Percentiles rank a stretch among this genome's conserved stretches.
Evolutionary conservation across 2,888 invertebrate genomes (phyloP).

Genomic region (Mactromeris polynyma): DNA sequence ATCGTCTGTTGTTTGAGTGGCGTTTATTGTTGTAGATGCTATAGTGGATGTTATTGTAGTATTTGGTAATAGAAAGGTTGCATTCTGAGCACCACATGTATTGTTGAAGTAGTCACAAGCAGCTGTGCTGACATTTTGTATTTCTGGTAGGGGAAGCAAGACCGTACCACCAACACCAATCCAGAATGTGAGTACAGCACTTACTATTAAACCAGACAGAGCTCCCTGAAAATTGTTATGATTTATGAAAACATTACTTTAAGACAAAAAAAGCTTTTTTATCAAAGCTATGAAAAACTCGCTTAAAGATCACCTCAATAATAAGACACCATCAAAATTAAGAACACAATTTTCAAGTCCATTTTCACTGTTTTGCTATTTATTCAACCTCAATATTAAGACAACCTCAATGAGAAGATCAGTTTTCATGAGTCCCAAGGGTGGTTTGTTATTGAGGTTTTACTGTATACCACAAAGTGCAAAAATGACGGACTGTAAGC

Average conservation of each 20-base stretch:
- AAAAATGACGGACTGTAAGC: no score
- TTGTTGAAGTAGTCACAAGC: conserved; percentile 66
- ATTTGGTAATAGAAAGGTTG: not conserved
- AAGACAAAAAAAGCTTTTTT: not conserved
- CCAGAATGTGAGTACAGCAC: conserved; percentile 79
- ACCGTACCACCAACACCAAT: conserved; percentile 80
- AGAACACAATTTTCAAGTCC: no score
- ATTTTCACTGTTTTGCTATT: no score
- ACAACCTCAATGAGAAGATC: no score
- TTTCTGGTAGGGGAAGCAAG: conserved; percentile 67
- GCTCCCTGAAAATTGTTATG: conserved; percentile 70
- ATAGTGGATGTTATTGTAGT: conserved; percentile 14
- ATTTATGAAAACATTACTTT: no score
- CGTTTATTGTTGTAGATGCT: not conserved
- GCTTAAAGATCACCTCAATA: no score
- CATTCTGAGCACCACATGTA: conserved; percentile 48
- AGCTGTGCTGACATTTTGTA: conserved; percentile 66
- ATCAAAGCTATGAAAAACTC: not conserved
- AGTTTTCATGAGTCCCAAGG: no score
- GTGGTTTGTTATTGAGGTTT: no score
- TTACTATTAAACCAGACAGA: conserved; percentile 71
- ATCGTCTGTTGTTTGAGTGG: conserved; percentile 12
- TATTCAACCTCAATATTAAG: no score
- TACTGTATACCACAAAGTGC: no score
- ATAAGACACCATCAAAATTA: no score